Evolutionary conservation across 1,140 invertebrate genomes (phyloP), one percentile per base, ranked within the genome.

Genomic region (Hestina assimilis): DNA sequence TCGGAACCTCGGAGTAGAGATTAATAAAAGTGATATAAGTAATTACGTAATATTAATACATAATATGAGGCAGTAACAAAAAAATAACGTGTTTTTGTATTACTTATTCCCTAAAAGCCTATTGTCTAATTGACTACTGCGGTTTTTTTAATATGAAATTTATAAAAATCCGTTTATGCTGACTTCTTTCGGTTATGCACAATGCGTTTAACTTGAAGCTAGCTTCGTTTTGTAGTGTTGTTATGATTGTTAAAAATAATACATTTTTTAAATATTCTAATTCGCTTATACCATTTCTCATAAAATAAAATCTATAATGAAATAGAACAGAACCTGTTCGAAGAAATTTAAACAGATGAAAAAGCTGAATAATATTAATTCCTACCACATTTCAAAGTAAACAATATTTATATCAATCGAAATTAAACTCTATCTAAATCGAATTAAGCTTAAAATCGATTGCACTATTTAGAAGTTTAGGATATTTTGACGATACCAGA

Each of bases 291-390:
- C n/a, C 28, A 33, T 6, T 46, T 29, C 9, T 9, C 6, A 9
- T 46, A 4, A 1, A 17, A 8, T 11, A 11, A 28, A 31, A 26
- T 31, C 19, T 20, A 57, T 59, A 53, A 46, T 50, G 35, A 52
- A 57, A 60, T n/a, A 72, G 69, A 64, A 66, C 65, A 65, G 47
- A 69, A 86, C 83, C 81, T 84, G 83, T 86, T 78, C 69, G 33
- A 21, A 72, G 66, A 72, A 68, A 70, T 79, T 66, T 59, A 58
- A 73, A 66, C 59, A 52, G 4, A 52, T 58, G 69, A 79, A 73
- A 79, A 74, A 78, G 53, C 66, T 68, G 63, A 76, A 75, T 74
- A 72, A 72, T 72, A 75, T 73, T 75, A 76, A 74, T 72, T 69
- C 52, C 29, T 43, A 57, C 46, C 33, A 28, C 43, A 47, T 51